A percentile compares a stretch with the other conserved stretches of the same genome.
phyloP scores from a whole-genome alignment of 2,113 vertebrate genomes.

The Pangasianodon gigas region DNA sequence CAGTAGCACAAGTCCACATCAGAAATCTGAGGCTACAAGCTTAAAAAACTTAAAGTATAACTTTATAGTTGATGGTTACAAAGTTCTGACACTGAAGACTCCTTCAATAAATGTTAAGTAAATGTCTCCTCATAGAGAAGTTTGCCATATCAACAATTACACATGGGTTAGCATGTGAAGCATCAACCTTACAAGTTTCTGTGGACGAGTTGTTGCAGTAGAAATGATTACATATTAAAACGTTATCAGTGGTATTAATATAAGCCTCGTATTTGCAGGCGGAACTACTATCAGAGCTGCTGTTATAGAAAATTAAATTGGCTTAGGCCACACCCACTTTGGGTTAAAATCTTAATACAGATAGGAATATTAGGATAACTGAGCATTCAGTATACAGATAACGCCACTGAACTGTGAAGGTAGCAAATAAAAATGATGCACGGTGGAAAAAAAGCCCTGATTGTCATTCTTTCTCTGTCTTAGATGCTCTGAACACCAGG shows the following conservation, averaged over 20 bases:
- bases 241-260: background rate
- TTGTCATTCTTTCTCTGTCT: constrained; percentile 13
- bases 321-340: background rate
- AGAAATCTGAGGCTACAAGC: background rate
- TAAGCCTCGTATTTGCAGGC: too few relatives aligned
- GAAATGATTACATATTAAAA: background rate
- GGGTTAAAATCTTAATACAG: background rate
- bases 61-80: too few relatives aligned
- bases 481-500: constrained; percentile 91
- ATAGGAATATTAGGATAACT: background rate
- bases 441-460: background rate
- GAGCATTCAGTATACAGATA: background rate
- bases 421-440: background rate
- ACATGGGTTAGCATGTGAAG: too few relatives aligned
- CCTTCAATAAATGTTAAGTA: background rate
- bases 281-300: too few relatives aligned
- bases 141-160: too few relatives aligned
- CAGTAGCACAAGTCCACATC: background rate
- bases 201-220: too few relatives aligned
- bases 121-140: too few relatives aligned
- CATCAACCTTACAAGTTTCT: too few relatives aligned
- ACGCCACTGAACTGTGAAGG: background rate
- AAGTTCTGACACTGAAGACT: too few relatives aligned
- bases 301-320: background rate
- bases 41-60: too few relatives aligned